A percentile compares a stretch with the other conserved stretches of the same genome.
Conservation (phyloP, 2,888 invertebrate genomes). For the Archips crataeganus region DNA sequence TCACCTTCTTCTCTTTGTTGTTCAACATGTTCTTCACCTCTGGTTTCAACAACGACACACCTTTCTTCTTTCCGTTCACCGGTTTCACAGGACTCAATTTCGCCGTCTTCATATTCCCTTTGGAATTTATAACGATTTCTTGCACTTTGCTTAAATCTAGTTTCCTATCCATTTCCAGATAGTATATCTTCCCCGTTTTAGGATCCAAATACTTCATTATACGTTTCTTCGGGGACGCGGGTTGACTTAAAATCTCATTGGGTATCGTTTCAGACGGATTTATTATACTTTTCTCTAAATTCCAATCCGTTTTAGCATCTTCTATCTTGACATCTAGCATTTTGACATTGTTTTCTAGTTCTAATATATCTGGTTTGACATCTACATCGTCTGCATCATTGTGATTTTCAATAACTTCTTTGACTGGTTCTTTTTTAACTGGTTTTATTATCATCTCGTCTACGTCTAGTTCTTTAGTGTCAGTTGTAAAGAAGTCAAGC, state of each 20-base stretch:
- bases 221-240: conserved; percentile 62
- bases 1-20: conserved; percentile 51
- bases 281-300: conserved; percentile 21
- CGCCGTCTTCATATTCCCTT: conserved; percentile 60
- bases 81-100: conserved; percentile 73
- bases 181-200: conserved; percentile 75
- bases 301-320: conserved; percentile 35
- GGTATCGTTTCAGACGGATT: conserved; percentile 52
- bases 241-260: conserved; percentile 58
- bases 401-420: conserved; percentile 42
- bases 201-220: conserved; percentile 80
- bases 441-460: conserved; percentile 79
- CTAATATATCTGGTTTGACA: conserved; percentile 26
- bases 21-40: conserved; percentile 66
- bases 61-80: conserved; percentile 62
- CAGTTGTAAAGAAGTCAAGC: conserved; percentile 76
- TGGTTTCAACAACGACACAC: conserved; percentile 67
- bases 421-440: conserved; percentile 34
- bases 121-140: conserved; percentile 73
- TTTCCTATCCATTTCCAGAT: conserved; percentile 75
- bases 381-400: conserved; percentile 1
- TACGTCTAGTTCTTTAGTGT: conserved; percentile 69
- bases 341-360: conserved; percentile 22
- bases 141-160: conserved; percentile 74
- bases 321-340: conserved; percentile 11